Percentiles rank a stretch among this genome's conserved stretches.
phyloP scores from a whole-genome alignment of 2,888 invertebrate species.

The Conchocele bisecta region DNA sequence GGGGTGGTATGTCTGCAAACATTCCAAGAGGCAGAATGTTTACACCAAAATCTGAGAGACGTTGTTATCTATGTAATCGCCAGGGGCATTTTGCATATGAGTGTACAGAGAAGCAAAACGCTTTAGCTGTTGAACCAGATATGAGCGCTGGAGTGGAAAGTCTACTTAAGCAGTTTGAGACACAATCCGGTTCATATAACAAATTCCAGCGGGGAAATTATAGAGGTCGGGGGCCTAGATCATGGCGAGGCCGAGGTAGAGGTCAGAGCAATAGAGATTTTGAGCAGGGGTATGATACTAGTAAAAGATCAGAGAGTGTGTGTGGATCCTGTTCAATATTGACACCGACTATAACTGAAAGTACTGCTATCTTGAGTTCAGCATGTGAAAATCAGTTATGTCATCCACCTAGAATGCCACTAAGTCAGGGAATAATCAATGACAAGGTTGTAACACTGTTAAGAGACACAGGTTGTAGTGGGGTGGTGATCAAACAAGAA shows the following conservation, averaged over 20 bases:
- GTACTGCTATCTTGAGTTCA: slow-evolving; percentile 3
- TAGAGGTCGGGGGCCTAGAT: not conserved
- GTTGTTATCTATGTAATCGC: too few species aligned
- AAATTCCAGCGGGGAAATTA: not conserved
- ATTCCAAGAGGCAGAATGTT: too few species aligned
- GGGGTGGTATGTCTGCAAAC: too few species aligned
- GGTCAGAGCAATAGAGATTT: not conserved
- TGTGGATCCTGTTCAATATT: not conserved
- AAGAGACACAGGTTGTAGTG: slow-evolving; percentile 43
- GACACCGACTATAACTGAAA: not conserved
- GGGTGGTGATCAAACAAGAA: slow-evolving; percentile 22
- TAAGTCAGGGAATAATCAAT: slow-evolving; percentile 16
- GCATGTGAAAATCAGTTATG: slow-evolving; percentile 3
- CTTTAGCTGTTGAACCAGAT: not conserved
- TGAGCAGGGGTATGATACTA: not conserved
- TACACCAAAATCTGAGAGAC: too few species aligned
- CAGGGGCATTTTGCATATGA: not conserved
- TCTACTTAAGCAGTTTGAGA: not conserved
- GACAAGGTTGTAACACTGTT: slow-evolving; percentile 4
- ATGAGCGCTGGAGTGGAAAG: not conserved
- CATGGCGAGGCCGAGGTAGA: not conserved
- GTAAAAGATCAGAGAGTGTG: not conserved
- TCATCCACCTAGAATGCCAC: slow-evolving; percentile 2
- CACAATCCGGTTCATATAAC: not conserved
- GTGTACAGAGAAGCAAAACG: not conserved